Evolutionary conservation across 2,113 vertebrate species (phyloP), one percentile per base, ranked within the genome.

Genomic region (Meleagris gallopavo): DNA sequence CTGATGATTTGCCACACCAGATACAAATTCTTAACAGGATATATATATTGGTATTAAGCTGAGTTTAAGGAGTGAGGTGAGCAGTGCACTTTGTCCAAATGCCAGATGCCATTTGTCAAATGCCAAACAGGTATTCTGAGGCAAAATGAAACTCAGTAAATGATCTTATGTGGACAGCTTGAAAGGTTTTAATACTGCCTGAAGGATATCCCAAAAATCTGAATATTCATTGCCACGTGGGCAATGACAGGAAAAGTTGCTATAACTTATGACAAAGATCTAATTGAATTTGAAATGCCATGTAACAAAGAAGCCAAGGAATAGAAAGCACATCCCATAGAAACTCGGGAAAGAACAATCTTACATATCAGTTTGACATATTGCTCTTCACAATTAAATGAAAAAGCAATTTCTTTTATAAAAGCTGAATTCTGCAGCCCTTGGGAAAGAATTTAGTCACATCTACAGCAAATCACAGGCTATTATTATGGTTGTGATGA

Each of bases 391-490:
- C 67, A 71, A 54, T 27, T 75, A 34, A 5, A 30, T n/a, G 29
- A 3, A 13, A 71, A 71, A 66, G 10, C 7, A 3, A 1, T 25
- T 77, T 69, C 0, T n/a, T 81, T 40, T 70, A 2, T 20, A 34
- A 7, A 62, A 78, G 5, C 3, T 81, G 19, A 81, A 66, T 78
- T 66, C 74, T 52, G 4, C 19, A 62, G 10, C 17, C 14, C 32
- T 29, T 25, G 24, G 46, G 43, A 67, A 83, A 61, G 2, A 8
- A 24, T 9, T 45, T 5, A 0, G 0, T 18, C 55, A 41, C 18
- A 50, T 7, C 12, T 11, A 25, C 32, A 54, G 11, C 29, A 62
- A 76, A 76, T 6, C 9, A 67, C 10, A 48, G 48, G 30, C 1
- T 69, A 3, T 50, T 54, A 12, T 24, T 15, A 45, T n/a, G n/a